Evolutionary conservation across 2,797 vertebrate genomes (phyloP).

Genomic region (Arnoldichthys spilopterus): DNA sequence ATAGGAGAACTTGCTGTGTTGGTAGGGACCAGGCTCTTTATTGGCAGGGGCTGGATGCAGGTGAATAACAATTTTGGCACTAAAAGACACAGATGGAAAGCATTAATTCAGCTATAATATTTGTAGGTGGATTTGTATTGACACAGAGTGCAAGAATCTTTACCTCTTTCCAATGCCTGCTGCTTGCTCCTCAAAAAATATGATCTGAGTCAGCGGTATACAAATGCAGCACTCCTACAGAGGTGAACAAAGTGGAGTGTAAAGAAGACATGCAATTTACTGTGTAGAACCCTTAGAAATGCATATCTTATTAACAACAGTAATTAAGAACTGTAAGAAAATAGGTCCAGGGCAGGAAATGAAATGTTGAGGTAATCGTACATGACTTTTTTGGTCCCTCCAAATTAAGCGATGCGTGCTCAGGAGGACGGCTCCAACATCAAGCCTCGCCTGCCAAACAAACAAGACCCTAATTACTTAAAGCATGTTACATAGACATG

Average conservation of each 20-base stretch:
- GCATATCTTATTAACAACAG: background rate
- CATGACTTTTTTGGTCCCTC: constrained; percentile 95
- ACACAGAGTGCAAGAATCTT: constrained; percentile 3
- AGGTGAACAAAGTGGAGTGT: background rate
- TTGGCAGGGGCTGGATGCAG: constrained; percentile 83
- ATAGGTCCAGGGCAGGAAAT: background rate
- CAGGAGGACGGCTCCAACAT: constrained; percentile 85
- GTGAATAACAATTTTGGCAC: constrained; percentile 97
- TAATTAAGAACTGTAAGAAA: too few relatives aligned
- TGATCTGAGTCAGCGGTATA: constrained; percentile 88
- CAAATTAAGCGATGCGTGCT: constrained; percentile 95
- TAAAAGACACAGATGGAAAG: constrained; percentile 59
- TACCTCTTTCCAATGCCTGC: constrained; percentile 97
- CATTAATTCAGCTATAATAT: background rate
- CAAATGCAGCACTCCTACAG: constrained; percentile 92
- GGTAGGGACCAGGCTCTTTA: constrained; percentile 95
- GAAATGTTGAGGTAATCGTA: constrained; percentile 69
- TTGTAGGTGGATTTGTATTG: background rate
- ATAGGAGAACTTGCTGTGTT: constrained; percentile 91
- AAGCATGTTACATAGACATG: background rate
- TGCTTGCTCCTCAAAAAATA: constrained; percentile 95
- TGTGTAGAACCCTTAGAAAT: background rate
- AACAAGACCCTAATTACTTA: background rate
- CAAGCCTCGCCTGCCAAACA: constrained; percentile 84
- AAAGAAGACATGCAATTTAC: background rate